These are phyloP conservation scores for Ptyas mucosa DNA, from an alignment of 2,113 vertebrate genomes.

Conservation along the genomic window DNA sequence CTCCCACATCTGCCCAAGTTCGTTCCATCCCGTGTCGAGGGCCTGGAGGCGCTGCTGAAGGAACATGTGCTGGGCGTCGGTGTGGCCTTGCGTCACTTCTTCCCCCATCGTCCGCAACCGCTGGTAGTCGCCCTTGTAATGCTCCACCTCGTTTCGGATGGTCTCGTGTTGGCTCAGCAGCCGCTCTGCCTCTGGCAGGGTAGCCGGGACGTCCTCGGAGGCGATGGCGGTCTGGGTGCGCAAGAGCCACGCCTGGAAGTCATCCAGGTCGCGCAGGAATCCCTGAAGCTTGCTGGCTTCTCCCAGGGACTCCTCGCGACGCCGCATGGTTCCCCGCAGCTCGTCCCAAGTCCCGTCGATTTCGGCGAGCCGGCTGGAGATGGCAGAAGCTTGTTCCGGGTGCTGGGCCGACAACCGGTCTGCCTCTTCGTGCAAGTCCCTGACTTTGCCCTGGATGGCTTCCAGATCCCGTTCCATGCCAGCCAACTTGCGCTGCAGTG, in stretches of 20 bases:
- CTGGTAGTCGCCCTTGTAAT: slow-evolving; percentile 86
- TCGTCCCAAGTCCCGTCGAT: slow-evolving; percentile 87
- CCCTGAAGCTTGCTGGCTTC: slow-evolving; percentile 89
- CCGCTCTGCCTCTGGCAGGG: slow-evolving; percentile 82
- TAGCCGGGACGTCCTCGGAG: slow-evolving; percentile 87
- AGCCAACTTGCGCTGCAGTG: slow-evolving; percentile 88
- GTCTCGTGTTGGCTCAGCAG: slow-evolving; percentile 84
- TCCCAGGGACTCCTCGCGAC: slow-evolving; percentile 84
- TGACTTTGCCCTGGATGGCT: slow-evolving; percentile 87
- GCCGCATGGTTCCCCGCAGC: slow-evolving; percentile 81
- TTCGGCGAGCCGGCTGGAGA: slow-evolving; percentile 68
- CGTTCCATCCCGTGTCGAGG: slow-evolving; percentile 89
- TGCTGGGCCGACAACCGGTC: slow-evolving; percentile 77
- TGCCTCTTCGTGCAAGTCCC: slow-evolving; percentile 78
- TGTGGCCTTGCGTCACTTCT: slow-evolving; percentile 86
- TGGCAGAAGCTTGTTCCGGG: slow-evolving; percentile 76
- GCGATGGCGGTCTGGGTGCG: slow-evolving; percentile 88
- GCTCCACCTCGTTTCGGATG: slow-evolving; percentile 89
- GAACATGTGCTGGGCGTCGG: slow-evolving; percentile 86
- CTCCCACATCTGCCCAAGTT: slow-evolving; percentile 91
- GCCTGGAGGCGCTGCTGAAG: slow-evolving; percentile 87
- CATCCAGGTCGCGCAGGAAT: slow-evolving; percentile 88
- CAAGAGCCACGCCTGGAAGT: slow-evolving; percentile 90
- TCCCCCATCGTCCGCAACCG: slow-evolving; percentile 81
- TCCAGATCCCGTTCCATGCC: slow-evolving; percentile 91